phyloP scores from a whole-genome alignment of 1,140 invertebrate species.

The Pomacea maculata region DNA sequence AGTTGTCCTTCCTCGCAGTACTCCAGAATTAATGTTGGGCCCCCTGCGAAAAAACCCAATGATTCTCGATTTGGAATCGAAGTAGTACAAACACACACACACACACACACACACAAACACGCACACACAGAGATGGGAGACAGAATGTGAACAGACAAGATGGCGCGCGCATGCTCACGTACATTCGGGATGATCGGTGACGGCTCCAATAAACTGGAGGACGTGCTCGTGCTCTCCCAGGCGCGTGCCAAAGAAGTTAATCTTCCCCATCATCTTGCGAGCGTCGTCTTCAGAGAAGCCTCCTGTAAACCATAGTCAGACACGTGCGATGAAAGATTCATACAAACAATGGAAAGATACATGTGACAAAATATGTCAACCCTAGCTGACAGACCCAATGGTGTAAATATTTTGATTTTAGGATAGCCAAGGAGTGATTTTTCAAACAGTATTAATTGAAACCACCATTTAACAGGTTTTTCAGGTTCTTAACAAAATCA shows the following conservation, averaged over 20 bases:
- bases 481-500: neutral
- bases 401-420: neutral
- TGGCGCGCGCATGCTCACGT: neutral
- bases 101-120: neutral
- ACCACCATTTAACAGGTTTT: neutral
- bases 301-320: constrained; percentile 12
- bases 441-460: neutral
- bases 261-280: constrained; percentile 39
- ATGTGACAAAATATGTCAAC: neutral
- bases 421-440: too few species aligned
- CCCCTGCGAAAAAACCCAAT: constrained; percentile 20
- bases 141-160: too few species aligned
- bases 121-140: too few species aligned
- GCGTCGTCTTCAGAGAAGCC: constrained; percentile 26
- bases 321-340: neutral
- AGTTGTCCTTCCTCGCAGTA: constrained; percentile 37
- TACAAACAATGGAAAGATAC: neutral
- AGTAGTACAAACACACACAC: neutral
- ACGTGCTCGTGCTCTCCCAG: constrained; percentile 33
- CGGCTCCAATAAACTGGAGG: constrained; percentile 36
- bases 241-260: constrained; percentile 28
- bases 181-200: constrained; percentile 23
- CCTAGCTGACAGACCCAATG: neutral
- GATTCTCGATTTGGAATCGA: too few species aligned
- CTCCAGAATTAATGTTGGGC: constrained; percentile 38